Evolutionary conservation across 2,797 vertebrate genomes (phyloP).

Genomic region (Threskiornis aethiopicus): DNA sequence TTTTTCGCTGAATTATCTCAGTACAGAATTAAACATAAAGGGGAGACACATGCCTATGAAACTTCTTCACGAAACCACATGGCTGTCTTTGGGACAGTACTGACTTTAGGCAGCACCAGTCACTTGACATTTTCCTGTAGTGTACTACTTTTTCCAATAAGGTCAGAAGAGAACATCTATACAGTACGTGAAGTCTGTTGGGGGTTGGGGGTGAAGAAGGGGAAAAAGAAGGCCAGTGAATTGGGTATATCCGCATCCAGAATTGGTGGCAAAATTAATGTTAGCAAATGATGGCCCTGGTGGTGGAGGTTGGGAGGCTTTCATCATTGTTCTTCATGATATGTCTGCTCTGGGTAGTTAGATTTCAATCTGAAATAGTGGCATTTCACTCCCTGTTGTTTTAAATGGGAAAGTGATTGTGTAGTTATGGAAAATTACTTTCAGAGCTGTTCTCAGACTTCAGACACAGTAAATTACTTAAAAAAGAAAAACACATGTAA

Average conservation of each 20-base stretch:
- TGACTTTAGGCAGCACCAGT: not conserved
- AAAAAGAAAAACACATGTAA: not conserved
- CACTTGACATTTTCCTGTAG: not conserved
- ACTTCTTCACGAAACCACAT: not conserved
- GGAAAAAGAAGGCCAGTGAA: not conserved
- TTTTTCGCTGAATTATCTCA: not conserved
- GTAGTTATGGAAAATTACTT: not conserved
- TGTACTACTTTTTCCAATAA: not conserved
- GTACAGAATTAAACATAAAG: not conserved
- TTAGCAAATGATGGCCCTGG: not conserved
- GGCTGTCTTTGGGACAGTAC: not conserved
- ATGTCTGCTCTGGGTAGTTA: not conserved
- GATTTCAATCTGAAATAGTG: not conserved
- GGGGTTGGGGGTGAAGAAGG: fast-evolving
- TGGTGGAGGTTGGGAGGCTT: not conserved
- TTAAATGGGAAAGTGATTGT: not conserved
- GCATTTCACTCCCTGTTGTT: not conserved
- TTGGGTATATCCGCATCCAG: not conserved
- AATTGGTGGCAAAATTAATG: not conserved
- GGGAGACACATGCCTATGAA: not conserved
- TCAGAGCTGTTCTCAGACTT: not conserved
- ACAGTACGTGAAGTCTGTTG: not conserved
- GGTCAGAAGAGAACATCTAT: not conserved
- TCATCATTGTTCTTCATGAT: not conserved
- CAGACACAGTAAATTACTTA: not conserved